Percentiles rank a stretch among this genome's conserved stretches.
Evolutionary conservation across 2,113 vertebrate species (phyloP).

Genomic region (Alces alces): DNA sequence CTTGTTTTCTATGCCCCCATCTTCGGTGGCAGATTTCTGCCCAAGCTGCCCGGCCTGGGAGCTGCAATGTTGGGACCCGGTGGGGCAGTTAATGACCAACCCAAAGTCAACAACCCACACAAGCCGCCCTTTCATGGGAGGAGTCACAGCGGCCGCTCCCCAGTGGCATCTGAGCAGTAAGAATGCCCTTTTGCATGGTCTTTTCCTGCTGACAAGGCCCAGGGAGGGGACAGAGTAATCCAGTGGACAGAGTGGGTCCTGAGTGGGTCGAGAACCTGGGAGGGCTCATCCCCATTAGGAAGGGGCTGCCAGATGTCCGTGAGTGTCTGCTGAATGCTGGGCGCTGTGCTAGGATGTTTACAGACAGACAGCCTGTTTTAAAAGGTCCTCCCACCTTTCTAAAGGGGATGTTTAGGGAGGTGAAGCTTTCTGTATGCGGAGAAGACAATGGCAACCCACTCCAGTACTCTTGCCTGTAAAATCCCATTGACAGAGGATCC

Average conservation of each 20-base stretch:
- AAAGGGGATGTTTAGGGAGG: background rate
- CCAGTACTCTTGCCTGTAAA: too few species aligned
- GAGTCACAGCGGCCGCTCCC: background rate
- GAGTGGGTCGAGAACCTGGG: background rate
- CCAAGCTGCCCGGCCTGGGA: background rate
- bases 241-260: background rate
- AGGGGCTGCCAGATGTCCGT: fast-evolving
- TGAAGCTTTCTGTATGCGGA: background rate
- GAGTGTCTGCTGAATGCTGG: background rate
- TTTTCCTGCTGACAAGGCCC: background rate
- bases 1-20: background rate
- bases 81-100: background rate
- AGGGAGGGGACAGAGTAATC: too few species aligned
- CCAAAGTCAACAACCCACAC: conserved; percentile 20
- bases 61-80: background rate
- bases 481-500: too few species aligned
- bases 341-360: fast-evolving
- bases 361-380: background rate
- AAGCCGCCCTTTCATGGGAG: background rate
- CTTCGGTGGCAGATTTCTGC: background rate
- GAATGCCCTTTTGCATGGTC: background rate
- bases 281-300: too few species aligned
- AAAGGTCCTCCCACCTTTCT: background rate
- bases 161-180: background rate
- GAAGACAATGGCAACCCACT: too few species aligned